Base-by-base conservation (phyloP, 1,140 invertebrate genomes). In the Heterodera carotae region DNA sequence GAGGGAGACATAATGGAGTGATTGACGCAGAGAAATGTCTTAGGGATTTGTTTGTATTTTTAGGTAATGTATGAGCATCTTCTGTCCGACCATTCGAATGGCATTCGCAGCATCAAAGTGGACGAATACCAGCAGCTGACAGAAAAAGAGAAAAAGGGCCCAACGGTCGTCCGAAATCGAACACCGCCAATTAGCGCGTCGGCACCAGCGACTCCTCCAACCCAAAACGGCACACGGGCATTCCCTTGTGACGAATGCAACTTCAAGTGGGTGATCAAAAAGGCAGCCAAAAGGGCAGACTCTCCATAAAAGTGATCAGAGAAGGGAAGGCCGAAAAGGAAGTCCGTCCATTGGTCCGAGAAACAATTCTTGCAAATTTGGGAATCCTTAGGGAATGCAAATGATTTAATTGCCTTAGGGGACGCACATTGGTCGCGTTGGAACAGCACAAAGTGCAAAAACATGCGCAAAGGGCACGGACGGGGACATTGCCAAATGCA, bases 171-270 rank as follows among this genome's bases (percentile, higher is more conserved):
- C 15, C 48, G 53, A 62, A 64, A 66, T 25, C 48, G 29, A 4
- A 64, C 34, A 27, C 64, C 60, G 25, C 70, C 68, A 2, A 43
- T 43, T 8, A 29, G 31, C 5, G 53, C 36, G 27, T 73, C 69
- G 6, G 69, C 34, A 7, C 69, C 76, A 29, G 39, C 29, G 36
- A 69, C 66, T 2, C 43, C 77, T 5, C 56, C 34, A 12, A 53
- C 27, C 2, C 68, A 39, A 31, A 78, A 68, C 62, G 18, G 33
- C 27, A 31, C 43, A 29, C 67, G 31, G 33, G 48, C 48, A 56
- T 64, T 48, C 69, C 78, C 29, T 31, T 82, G 80, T 39, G 75
- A 82, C 75, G 66, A 82, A 60, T 82, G 81, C 62, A 34, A 67
- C 6, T 82, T 76, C 76, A 82, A 70, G 76, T 80, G 56, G 22